These are phyloP conservation scores for Falco concolor DNA, from an alignment of 2,797 vertebrate species.

Conservation along the genomic window DNA sequence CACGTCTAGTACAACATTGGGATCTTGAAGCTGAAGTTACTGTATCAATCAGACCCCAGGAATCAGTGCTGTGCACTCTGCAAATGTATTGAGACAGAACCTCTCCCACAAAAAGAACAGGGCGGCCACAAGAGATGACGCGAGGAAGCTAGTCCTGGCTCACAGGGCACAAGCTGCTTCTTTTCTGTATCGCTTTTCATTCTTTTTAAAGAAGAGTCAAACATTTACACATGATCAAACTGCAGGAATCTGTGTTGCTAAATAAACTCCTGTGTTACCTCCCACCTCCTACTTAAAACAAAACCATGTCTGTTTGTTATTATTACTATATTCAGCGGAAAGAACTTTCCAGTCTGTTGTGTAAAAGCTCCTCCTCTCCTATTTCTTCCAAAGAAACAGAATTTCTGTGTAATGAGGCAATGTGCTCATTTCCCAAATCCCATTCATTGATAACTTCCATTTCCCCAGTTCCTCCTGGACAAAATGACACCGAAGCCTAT, in stretches of 20 bases:
- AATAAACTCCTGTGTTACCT: constrained; percentile 11
- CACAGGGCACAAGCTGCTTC: not conserved
- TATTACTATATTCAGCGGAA: not conserved
- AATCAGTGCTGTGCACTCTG: not conserved
- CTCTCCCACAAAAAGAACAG: not conserved
- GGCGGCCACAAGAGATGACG: not conserved
- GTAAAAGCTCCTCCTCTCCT: not conserved
- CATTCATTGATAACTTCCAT: not conserved
- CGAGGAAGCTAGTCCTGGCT: not conserved
- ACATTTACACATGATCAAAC: not conserved
- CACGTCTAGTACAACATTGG: not conserved
- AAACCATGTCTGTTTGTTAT: not conserved
- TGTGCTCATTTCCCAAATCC: not conserved
- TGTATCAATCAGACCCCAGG: not conserved
- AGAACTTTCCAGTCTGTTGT: not conserved
- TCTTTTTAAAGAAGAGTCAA: constrained; percentile 16
- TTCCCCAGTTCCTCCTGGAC: not conserved
- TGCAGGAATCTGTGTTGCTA: constrained; percentile 14
- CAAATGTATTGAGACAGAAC: not conserved
- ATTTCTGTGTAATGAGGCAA: not conserved
- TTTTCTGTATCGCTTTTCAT: not conserved
- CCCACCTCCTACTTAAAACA: not conserved
- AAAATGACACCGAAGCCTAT: not conserved
- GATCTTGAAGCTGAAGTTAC: not conserved
- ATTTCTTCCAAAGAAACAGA: not conserved